phyloP scores from a whole-genome alignment of 1,140 invertebrate genomes.

The Spodoptera litura region DNA sequence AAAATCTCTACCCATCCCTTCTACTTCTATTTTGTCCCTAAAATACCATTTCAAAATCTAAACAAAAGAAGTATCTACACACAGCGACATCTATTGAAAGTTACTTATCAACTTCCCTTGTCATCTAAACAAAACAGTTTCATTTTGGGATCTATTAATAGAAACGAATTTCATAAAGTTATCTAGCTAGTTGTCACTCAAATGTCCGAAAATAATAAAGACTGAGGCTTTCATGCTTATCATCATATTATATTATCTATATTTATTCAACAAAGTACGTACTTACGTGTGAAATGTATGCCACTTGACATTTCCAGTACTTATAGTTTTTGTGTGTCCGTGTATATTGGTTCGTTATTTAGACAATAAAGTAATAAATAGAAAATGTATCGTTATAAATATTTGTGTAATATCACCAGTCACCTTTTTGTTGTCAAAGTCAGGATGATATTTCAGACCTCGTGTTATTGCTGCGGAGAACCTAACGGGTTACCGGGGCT shows the following conservation, averaged over 20 bases:
- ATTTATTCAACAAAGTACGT: slow-evolving; percentile 30
- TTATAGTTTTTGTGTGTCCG: slow-evolving; percentile 23
- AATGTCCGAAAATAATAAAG: slow-evolving; percentile 35
- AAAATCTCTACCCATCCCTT: too few relatives aligned
- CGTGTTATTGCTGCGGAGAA: too few relatives aligned
- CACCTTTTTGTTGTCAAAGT: too few relatives aligned
- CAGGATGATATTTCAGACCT: too few relatives aligned
- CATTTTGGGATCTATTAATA: not conserved
- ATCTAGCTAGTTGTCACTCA: slow-evolving; percentile 16
- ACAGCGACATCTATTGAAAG: too few relatives aligned
- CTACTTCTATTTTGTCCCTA: too few relatives aligned
- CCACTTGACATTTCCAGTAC: slow-evolving; percentile 31
- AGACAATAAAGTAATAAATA: not conserved
- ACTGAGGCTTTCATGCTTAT: slow-evolving; percentile 18
- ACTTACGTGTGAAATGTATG: slow-evolving; percentile 11
- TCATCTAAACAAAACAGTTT: not conserved
- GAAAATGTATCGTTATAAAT: not conserved
- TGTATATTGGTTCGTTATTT: slow-evolving; percentile 3
- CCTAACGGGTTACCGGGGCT: too few relatives aligned
- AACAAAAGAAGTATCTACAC: not conserved
- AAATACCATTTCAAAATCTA: not conserved
- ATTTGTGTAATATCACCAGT: too few relatives aligned
- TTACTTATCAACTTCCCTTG: too few relatives aligned
- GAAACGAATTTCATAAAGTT: slow-evolving; percentile 20
- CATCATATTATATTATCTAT: slow-evolving; percentile 11